These are phyloP conservation scores for Dromaius novaehollandiae DNA, from an alignment of 2,113 vertebrate species.

Conservation along the genomic window DNA sequence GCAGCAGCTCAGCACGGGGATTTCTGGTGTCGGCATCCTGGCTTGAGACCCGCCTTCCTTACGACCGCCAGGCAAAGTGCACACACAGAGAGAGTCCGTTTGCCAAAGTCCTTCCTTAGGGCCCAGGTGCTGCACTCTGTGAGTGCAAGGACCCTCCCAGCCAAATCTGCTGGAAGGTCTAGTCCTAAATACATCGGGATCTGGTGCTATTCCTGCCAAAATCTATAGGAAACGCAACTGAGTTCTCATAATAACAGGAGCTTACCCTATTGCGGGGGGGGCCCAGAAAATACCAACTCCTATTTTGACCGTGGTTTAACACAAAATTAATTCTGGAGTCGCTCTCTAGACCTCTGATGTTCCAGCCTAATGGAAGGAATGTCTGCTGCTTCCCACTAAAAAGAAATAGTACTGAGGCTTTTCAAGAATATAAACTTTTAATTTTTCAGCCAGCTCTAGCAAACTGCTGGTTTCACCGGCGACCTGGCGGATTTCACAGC, in stretches of 20 bases:
- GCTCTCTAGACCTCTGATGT: neutral
- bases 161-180: neutral
- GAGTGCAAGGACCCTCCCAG: neutral
- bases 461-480: neutral
- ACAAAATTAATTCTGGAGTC: neutral
- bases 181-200: neutral
- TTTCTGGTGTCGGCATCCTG: neutral
- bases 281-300: neutral
- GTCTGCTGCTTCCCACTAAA: neutral
- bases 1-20: neutral
- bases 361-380: neutral
- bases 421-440: neutral
- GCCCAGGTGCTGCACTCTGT: fast-evolving
- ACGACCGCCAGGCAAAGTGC: no score
- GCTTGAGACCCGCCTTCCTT: neutral
- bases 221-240: neutral
- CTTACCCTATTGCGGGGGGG: no score
- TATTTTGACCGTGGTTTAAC: neutral
- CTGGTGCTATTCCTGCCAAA: neutral
- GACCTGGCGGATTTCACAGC: neutral
- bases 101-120: neutral
- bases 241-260: neutral
- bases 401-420: neutral
- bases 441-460: neutral
- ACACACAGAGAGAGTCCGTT: neutral